These are phyloP conservation scores for Scaptomyza tumidula DNA, from an alignment of 2,888 invertebrate species.

Conservation along the genomic window DNA sequence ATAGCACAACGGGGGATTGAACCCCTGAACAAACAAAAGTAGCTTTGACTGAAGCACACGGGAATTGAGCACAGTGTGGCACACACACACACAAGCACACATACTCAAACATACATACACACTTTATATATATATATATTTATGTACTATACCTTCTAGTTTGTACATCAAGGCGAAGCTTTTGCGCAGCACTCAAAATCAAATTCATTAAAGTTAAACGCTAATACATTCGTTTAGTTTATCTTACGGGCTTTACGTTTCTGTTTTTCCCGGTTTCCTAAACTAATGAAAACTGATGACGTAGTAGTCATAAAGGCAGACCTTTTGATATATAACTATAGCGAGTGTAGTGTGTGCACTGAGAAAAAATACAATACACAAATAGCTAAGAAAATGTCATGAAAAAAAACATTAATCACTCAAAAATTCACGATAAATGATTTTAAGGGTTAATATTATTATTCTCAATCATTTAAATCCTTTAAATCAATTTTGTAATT, in stretches of 20 bases:
- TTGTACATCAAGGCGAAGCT: slow-evolving; percentile 50
- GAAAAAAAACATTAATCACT: too few relatives aligned
- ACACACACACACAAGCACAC: slow-evolving; percentile 1
- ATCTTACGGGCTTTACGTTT: slow-evolving; percentile 1
- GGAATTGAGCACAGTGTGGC: slow-evolving; percentile 34
- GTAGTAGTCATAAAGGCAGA: slow-evolving; percentile 25
- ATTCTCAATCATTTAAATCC: too few relatives aligned
- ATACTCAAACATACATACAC: not conserved
- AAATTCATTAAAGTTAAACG: slow-evolving; percentile 64
- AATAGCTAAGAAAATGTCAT: too few relatives aligned
- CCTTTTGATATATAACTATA: slow-evolving; percentile 20
- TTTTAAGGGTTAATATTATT: too few relatives aligned
- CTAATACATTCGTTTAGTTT: slow-evolving; percentile 15
- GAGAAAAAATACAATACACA: not conserved
- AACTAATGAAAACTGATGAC: slow-evolving; percentile 48
- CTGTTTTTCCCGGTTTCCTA: not conserved
- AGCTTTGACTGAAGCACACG: slow-evolving; percentile 2
- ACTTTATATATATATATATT: not conserved
- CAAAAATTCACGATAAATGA: too few relatives aligned
- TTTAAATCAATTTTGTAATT: too few relatives aligned
- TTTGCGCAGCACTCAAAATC: slow-evolving; percentile 71
- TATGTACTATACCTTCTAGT: slow-evolving; percentile 1
- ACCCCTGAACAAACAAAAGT: slow-evolving; percentile 28
- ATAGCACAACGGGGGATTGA: slow-evolving; percentile 47
- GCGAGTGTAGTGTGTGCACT: not conserved